Percentiles rank a stretch among this genome's conserved stretches.
phyloP scores from a whole-genome alignment of 2,888 invertebrate species.

The Ditula angustiorana region DNA sequence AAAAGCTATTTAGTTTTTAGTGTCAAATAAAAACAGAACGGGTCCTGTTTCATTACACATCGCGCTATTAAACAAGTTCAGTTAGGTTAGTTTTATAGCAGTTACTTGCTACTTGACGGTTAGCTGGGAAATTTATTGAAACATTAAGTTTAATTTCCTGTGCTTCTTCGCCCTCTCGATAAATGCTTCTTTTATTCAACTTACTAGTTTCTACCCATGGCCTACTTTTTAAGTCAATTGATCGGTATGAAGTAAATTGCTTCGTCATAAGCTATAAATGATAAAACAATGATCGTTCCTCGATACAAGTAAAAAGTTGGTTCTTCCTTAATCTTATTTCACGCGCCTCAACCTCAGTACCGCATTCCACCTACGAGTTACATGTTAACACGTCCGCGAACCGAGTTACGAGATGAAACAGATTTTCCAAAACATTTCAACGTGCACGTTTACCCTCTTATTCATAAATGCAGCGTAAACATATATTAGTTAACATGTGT shows the following conservation, averaged over 20 bases:
- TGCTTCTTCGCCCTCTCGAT: neutral
- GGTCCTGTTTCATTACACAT: neutral
- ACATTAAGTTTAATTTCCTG: conserved; percentile 2
- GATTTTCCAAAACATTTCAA: too few species aligned
- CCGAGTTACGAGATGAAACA: neutral
- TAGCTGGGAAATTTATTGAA: conserved; percentile 1
- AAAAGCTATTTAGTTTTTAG: conserved; percentile 2
- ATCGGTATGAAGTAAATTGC: neutral
- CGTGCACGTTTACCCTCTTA: too few species aligned
- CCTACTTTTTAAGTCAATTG: neutral
- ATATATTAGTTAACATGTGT: too few species aligned
- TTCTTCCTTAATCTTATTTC: neutral
- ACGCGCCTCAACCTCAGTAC: neutral
- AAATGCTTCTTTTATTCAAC: neutral
- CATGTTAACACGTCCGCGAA: neutral
- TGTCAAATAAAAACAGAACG: conserved; percentile 9
- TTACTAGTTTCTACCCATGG: neutral
- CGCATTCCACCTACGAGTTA: neutral
- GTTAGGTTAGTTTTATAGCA: conserved; percentile 13
- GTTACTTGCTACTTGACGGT: conserved; percentile 6
- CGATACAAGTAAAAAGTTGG: neutral
- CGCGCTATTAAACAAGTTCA: conserved; percentile 5
- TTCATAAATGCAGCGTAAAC: too few species aligned
- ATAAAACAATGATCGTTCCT: neutral
- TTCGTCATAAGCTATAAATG: neutral